Conservation (phyloP, 1,140 invertebrate genomes). For the Drosophila watanabei region DNA sequence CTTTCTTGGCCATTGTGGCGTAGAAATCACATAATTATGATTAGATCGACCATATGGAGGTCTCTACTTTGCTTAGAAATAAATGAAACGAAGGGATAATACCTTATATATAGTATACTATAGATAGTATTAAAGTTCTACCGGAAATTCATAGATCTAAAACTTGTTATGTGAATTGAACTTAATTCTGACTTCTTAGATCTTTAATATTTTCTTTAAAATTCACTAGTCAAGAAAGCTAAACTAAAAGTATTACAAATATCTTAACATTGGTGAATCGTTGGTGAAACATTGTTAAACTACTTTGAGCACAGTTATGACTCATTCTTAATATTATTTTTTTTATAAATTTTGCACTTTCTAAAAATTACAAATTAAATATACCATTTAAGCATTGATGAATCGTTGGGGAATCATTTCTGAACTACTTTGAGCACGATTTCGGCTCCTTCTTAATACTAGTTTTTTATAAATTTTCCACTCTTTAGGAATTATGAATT, state of each 20-base stretch:
- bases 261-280: neutral
- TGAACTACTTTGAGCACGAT: neutral
- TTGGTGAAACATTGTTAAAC: neutral
- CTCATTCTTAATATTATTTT: neutral
- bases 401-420: neutral
- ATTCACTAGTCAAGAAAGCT: neutral
- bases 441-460: neutral
- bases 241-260: neutral
- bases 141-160: neutral
- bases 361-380: neutral
- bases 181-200: neutral
- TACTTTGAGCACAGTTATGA: too few relatives aligned
- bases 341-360: neutral
- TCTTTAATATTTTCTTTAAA: neutral
- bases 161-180: neutral
- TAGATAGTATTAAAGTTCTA: neutral
- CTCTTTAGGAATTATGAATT: neutral
- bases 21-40: slow-evolving; percentile 79
- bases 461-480: neutral
- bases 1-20: slow-evolving; percentile 31
- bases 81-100: neutral
- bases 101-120: neutral
- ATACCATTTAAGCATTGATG: neutral
- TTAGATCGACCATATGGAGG: slow-evolving; percentile 55
- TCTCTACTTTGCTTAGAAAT: neutral